phyloP scores from a whole-genome alignment of 2,888 invertebrate species.

The Taphrorychus bicolor region DNA sequence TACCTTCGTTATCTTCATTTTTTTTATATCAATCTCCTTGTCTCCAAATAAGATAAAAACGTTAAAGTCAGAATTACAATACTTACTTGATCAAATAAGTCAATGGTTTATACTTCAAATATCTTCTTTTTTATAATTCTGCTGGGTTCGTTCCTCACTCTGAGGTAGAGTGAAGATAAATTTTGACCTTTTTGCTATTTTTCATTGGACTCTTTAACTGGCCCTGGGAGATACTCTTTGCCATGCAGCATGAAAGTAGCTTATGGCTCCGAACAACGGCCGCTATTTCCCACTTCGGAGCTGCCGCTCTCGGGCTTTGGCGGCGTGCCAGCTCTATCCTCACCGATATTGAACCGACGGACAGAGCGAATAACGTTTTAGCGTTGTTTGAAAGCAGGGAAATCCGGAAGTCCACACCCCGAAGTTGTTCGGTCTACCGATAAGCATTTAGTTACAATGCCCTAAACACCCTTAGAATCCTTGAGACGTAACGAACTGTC shows the following conservation, averaged over 20 bases:
- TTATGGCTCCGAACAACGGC: conserved; percentile 25
- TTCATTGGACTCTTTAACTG: too few species aligned
- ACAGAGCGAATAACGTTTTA: conserved; percentile 16
- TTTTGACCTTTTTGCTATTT: too few species aligned
- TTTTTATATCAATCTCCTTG: too few species aligned
- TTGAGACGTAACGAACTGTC: too few species aligned
- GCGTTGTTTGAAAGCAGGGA: conserved; percentile 5
- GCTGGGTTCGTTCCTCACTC: too few species aligned
- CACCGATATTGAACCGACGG: conserved; percentile 47
- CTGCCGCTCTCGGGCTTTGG: conserved; percentile 39
- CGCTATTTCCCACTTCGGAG: conserved; percentile 15
- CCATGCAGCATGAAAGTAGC: conserved; percentile 19
- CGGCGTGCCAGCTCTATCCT: conserved; percentile 47
- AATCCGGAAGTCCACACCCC: conserved; percentile 7
- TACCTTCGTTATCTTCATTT: too few species aligned
- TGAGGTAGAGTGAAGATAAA: too few species aligned
- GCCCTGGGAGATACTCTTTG: conserved; percentile 5
- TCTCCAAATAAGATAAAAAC: too few species aligned
- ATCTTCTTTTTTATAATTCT: too few species aligned
- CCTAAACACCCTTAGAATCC: background rate
- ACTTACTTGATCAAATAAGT: too few species aligned
- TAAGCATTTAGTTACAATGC: background rate
- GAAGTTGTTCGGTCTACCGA: conserved; percentile 1
- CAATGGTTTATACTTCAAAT: too few species aligned
- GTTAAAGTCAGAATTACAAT: too few species aligned